Evolutionary conservation across 2,113 vertebrate species (phyloP).

Genomic region (Sceloporus tristichus): DNA sequence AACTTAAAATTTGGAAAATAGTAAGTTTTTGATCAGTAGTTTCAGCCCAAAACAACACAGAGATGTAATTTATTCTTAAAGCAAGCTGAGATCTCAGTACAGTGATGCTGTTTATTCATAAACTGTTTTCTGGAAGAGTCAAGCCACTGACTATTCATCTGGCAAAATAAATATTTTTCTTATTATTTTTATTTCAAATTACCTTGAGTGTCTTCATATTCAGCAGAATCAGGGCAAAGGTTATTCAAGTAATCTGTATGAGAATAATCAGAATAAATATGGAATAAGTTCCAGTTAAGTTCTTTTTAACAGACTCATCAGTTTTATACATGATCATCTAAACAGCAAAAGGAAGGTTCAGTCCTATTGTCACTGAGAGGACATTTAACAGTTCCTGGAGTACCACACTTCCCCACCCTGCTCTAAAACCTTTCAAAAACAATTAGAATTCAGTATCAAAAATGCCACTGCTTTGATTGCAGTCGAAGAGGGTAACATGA

Average conservation of each 20-base stretch:
- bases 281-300: background rate
- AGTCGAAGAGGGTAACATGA: background rate
- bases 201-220: conserved; percentile 97
- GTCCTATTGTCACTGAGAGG: background rate
- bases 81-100: background rate
- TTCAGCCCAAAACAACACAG: background rate
- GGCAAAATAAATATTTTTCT: conserved; percentile 26
- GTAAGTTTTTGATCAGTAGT: background rate
- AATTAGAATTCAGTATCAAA: background rate
- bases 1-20: conserved; percentile 10
- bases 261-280: conserved; percentile 53
- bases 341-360: background rate
- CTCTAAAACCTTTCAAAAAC: background rate
- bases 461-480: background rate
- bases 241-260: conserved; percentile 96
- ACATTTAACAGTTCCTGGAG: no score
- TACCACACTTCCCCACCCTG: no score
- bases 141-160: conserved; percentile 29
- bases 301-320: conserved; percentile 33
- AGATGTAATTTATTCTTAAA: background rate
- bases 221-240: conserved; percentile 92
- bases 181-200: conserved; percentile 62
- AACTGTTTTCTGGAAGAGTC: background rate
- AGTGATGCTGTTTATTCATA: conserved; percentile 3
- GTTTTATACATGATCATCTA: conserved; percentile 15